Conservation (phyloP, 2,888 invertebrate genomes). For the Synergus gifuensis region DNA sequence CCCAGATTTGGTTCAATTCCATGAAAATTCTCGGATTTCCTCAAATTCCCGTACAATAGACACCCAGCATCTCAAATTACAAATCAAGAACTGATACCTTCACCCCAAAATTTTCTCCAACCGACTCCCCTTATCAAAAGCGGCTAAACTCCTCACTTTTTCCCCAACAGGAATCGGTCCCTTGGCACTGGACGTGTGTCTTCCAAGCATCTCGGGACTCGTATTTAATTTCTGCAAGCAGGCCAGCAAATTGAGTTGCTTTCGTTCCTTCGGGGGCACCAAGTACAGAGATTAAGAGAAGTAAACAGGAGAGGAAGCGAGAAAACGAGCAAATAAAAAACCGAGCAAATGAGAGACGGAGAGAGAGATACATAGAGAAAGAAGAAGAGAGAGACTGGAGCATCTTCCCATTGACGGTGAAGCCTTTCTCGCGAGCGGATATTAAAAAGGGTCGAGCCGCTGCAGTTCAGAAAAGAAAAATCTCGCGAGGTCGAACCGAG, state of each 20-base stretch:
- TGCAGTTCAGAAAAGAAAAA: slow-evolving; percentile 46
- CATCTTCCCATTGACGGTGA: slow-evolving; percentile 60
- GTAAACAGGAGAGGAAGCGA: slow-evolving; percentile 28
- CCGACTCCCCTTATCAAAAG: slow-evolving; percentile 2
- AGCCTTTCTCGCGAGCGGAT: slow-evolving; percentile 54
- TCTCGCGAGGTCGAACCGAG: slow-evolving; percentile 44
- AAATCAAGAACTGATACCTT: neutral
- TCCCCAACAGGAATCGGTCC: slow-evolving; percentile 16
- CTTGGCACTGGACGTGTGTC: slow-evolving; percentile 13
- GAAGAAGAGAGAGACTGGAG: slow-evolving; percentile 40
- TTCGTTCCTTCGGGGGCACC: slow-evolving; percentile 10
- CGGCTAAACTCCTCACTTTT: neutral
- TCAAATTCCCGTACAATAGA: too few species aligned
- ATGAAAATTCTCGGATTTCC: too few species aligned
- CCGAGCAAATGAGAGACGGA: slow-evolving; percentile 40
- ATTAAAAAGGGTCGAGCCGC: slow-evolving; percentile 59
- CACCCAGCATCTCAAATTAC: too few species aligned
- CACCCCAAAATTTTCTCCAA: neutral
- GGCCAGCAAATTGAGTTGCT: slow-evolving; percentile 21
- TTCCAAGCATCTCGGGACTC: slow-evolving; percentile 18
- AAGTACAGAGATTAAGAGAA: slow-evolving; percentile 25
- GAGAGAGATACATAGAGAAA: slow-evolving; percentile 46
- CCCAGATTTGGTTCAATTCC: too few species aligned
- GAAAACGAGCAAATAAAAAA: slow-evolving; percentile 26
- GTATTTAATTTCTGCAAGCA: slow-evolving; percentile 25